Conservation (phyloP, 2,113 vertebrate genomes). For the Motacilla tschutschensis region DNA sequence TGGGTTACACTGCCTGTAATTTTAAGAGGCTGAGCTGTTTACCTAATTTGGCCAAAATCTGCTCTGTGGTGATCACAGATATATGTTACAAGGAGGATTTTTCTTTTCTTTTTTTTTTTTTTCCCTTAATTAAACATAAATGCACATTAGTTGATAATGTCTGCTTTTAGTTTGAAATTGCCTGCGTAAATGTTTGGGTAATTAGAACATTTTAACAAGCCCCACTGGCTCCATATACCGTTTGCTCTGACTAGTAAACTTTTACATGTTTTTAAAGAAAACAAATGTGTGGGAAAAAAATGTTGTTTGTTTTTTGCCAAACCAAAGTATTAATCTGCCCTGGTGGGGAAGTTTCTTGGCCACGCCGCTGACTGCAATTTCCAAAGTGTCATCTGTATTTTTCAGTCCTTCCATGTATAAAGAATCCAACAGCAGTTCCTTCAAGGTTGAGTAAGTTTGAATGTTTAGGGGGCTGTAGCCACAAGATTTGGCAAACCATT, state of each 20-base stretch:
- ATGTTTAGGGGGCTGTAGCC: slow-evolving; percentile 37
- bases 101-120: not conserved
- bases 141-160: slow-evolving; percentile 14
- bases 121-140: slow-evolving; percentile 13
- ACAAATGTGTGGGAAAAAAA: slow-evolving; percentile 39
- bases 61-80: not conserved
- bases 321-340: slow-evolving; percentile 28
- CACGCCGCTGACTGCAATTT: not conserved
- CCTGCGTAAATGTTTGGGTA: slow-evolving; percentile 15
- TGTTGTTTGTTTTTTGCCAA: slow-evolving; percentile 31
- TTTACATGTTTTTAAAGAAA: slow-evolving; percentile 43
- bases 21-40: not conserved
- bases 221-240: slow-evolving; percentile 17
- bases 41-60: not conserved
- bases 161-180: slow-evolving; percentile 26
- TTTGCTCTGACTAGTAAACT: slow-evolving; percentile 41
- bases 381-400: slow-evolving; percentile 42
- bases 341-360: slow-evolving; percentile 34
- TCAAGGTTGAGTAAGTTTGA: slow-evolving; percentile 47
- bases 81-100: not conserved
- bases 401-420: slow-evolving; percentile 29
- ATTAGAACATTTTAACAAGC: slow-evolving; percentile 42
- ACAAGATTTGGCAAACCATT: slow-evolving; percentile 42
- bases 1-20: not conserved
- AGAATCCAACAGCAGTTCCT: slow-evolving; percentile 44